Evolutionary conservation across 2,797 vertebrate genomes (phyloP), one percentile per base, ranked within the genome.

Genomic region (Malacoctenus gilli): DNA sequence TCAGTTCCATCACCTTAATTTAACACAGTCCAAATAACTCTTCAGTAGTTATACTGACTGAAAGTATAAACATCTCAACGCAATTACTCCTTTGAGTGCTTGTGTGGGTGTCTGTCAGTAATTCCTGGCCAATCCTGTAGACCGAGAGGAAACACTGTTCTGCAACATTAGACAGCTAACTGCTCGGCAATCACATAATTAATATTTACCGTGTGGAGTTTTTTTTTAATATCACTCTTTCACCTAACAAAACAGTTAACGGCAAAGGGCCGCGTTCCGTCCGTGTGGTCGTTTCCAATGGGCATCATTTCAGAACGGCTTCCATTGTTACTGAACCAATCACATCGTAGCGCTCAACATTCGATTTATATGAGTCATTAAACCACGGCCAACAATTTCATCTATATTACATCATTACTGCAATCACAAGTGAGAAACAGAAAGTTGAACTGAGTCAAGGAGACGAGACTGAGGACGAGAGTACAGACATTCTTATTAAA

Each of bases 361-460:
- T 16, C 25, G n/a, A 44, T 43, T 59, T 48, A 32, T 22, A 47
- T 23, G 10, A 50, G 38, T 44, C 42, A 54, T 65, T 61, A 44
- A 69, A 66, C 8, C 28, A 20, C 38, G 54, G 40, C 47, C 36
- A 55, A 61, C 6, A 37, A 19, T 71, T 80, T 79, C 54, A 49
- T 59, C 48, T 21, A 34, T 3, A 20, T 79, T 77, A 57, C 69
- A 75, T 82, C 62, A 75, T 59, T 34, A 54, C 34, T 32, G 44
- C 20, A 40, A 53, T 79, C 48, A 43, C 35, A 49, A 58, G 38
- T 56, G 44, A 60, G 53, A 15, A 42, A 55, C 31, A 28, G 20
- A 41, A 40, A 44, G 47, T 32, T 37, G n/a, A 31, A 39, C n/a
- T 8, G 16, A 73, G 22, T 32, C 14, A 65, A 61, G 47, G 19